Evolutionary conservation across 2,113 vertebrate species (phyloP).

Genomic region (Eublepharis macularius): DNA sequence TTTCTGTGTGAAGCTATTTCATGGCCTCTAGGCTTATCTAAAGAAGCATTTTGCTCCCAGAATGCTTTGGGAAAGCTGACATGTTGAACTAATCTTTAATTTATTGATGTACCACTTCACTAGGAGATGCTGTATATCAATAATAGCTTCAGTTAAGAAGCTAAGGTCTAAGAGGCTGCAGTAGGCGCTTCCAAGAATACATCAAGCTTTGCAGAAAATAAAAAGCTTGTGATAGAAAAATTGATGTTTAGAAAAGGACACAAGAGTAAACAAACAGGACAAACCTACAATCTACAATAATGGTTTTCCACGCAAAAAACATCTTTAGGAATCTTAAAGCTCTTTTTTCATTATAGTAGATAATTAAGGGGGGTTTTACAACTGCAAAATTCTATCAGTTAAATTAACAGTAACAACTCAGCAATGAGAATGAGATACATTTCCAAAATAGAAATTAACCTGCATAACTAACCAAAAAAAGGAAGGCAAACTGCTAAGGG

Average conservation of each 20-base stretch:
- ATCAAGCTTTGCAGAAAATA: constrained; percentile 68
- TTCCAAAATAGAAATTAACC: constrained; percentile 11
- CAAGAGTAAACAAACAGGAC: constrained; percentile 55
- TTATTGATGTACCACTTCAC: constrained; percentile 72
- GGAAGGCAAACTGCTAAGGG: background rate
- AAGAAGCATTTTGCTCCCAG: constrained; percentile 61
- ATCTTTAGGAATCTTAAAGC: constrained; percentile 1
- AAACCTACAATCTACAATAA: constrained; percentile 56
- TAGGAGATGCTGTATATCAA: constrained; percentile 70
- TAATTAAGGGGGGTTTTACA: background rate
- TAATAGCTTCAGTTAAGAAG: constrained; percentile 73
- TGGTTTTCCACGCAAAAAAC: constrained; percentile 14
- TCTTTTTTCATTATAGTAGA: background rate
- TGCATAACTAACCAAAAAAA: background rate
- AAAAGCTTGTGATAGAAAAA: constrained; percentile 67
- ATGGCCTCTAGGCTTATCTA: constrained; percentile 46
- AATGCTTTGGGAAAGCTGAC: constrained; percentile 63
- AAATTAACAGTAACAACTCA: constrained; percentile 9
- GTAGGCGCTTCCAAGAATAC: constrained; percentile 56
- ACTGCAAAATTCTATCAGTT: background rate
- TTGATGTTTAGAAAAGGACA: constrained; percentile 59
- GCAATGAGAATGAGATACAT: background rate
- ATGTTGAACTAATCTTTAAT: constrained; percentile 75
- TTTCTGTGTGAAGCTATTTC: constrained; percentile 33
- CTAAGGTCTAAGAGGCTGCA: constrained; percentile 67